Percentiles rank a stretch among this genome's conserved stretches.
Evolutionary conservation across 2,797 vertebrate species (phyloP).

Genomic region (Mycteria americana): DNA sequence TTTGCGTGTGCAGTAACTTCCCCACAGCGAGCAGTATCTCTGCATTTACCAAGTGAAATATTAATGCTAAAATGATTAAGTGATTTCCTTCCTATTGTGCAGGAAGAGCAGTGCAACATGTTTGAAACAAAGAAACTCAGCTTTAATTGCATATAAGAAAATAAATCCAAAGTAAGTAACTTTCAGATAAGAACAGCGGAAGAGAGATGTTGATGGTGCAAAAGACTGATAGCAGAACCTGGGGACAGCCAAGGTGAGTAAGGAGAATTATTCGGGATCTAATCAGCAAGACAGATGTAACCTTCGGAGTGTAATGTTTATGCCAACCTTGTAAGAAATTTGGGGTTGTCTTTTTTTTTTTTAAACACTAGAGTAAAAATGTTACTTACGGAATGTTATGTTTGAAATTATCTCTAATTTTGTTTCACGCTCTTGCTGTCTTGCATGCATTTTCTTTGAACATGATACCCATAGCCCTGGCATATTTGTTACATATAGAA

Average conservation of each 20-base stretch:
- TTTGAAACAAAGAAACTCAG: neutral
- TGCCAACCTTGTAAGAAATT: neutral
- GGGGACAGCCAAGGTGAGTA: neutral
- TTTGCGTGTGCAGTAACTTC: neutral
- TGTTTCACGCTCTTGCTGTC: conserved; percentile 36
- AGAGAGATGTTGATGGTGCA: neutral
- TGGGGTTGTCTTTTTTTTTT: neutral
- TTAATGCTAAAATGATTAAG: conserved; percentile 7
- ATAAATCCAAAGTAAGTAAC: neutral
- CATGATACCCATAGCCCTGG: neutral
- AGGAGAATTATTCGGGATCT: neutral
- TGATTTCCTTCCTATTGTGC: neutral
- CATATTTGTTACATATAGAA: conserved; percentile 22
- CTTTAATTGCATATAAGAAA: neutral
- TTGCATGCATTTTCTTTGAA: conserved; percentile 53
- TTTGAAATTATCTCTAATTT: conserved; percentile 36
- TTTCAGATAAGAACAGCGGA: neutral
- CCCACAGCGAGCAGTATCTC: neutral
- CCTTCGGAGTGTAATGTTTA: neutral
- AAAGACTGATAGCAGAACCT: neutral
- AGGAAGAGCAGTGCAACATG: neutral
- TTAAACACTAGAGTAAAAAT: neutral
- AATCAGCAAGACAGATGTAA: neutral
- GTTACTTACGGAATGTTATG: neutral
- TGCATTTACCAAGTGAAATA: neutral